Conservation (phyloP, 2,888 invertebrate species). For the Meganola albula region DNA sequence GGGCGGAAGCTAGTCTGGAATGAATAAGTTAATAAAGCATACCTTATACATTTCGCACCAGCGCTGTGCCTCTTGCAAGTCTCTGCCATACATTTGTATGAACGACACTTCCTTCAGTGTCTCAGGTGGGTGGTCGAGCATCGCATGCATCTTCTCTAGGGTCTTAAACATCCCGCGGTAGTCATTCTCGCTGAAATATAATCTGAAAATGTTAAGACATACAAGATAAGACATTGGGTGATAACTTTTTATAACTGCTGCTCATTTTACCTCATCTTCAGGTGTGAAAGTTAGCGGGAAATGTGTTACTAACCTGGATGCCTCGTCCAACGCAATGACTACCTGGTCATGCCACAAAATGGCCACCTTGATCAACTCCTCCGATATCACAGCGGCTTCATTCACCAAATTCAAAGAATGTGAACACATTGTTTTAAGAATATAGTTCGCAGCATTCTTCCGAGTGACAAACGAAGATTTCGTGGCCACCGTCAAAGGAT, state of each 20-base stretch:
- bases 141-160: conserved; percentile 94
- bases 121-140: conserved; percentile 95
- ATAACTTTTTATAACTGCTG: no score
- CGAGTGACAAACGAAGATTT: conserved; percentile 92
- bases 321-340: conserved; percentile 90
- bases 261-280: no score
- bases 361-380: conserved; percentile 97
- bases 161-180: conserved; percentile 97
- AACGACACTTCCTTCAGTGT: conserved; percentile 99
- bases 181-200: conserved; percentile 98
- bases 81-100: conserved; percentile 96
- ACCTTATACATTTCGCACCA: conserved; percentile 94
- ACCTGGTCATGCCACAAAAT: conserved; percentile 99
- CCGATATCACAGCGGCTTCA: conserved; percentile 96
- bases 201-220: no score
- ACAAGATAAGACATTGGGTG: no score
- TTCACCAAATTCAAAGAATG: conserved; percentile 94
- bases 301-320: conserved; percentile 82
- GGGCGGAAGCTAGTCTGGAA: no score
- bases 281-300: no score
- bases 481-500: conserved; percentile 97
- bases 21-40: conserved; percentile 6
- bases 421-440: conserved; percentile 95
- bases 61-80: conserved; percentile 94
- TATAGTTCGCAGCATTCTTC: conserved; percentile 93